Evolutionary conservation across 2,888 invertebrate species (phyloP), one percentile per base, ranked within the genome.

Genomic region (Aquatica leii): DNA sequence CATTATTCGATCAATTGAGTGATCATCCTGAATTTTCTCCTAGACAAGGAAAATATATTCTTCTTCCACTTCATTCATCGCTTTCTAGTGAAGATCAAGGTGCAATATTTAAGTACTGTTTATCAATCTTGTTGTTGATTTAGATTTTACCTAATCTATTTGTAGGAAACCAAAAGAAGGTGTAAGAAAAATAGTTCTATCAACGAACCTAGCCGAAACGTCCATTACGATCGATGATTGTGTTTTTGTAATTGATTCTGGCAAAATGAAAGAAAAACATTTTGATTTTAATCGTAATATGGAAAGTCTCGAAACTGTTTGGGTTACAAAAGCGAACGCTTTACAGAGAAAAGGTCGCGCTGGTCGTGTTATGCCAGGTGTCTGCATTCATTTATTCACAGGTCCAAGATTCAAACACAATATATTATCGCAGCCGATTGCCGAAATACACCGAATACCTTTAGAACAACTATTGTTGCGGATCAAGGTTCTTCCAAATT

Each of bases 161-260:
- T 24, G 24, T 6, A 88, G 87, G 73, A 90, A 88, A 70, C 87
- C 91, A 0, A 87, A 87, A 31, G 78, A 83, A 0, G 92, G 91
- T 0, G 86, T 88, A 15, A 84, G 97, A 34, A 97, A 97, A 85
- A 94, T 97, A 62, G 91, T 95, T 0, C 82, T 97, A 0, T 88
- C 90, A 1, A 98, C 97, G 0, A 97, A 98, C 77, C 93, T 98
- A 65, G 97, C 97, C 0, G 97, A 98, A 83, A 97, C 97, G 0
- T 96, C 96, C 0, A 89, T 98, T 5, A 98, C 98, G 4, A 96
- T 98, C 66, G 94, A 97, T 75, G 97, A 98, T 82, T 96, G 97
- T 71, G 94, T 96, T 0, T 97, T 92, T 78, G 97, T 98, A 0
- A 86, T 98, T 43, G 97, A 98, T 79, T 90, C 90, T 56, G 97